These are phyloP conservation scores for Medauroidea extradentata DNA, from an alignment of 1,140 invertebrate species.

Conservation along the genomic window DNA sequence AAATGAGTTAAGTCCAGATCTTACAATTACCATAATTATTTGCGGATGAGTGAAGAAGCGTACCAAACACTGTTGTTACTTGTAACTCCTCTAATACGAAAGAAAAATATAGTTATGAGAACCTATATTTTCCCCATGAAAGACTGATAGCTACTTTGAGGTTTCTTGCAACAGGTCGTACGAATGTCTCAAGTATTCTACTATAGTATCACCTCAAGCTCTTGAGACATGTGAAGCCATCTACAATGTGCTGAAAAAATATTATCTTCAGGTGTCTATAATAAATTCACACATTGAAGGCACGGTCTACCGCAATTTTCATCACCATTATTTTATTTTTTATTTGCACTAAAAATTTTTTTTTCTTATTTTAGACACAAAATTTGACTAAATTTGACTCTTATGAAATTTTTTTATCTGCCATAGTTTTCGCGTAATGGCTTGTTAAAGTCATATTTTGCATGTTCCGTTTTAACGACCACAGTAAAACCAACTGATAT, in stretches of 20 bases:
- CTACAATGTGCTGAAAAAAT: conserved; percentile 21
- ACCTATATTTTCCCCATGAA: conserved; percentile 25
- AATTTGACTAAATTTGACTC: too few relatives aligned
- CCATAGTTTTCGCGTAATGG: too few relatives aligned
- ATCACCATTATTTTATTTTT: too few relatives aligned
- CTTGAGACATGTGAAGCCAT: conserved; percentile 35
- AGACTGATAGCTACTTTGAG: conserved; percentile 27
- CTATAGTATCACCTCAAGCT: conserved; percentile 37
- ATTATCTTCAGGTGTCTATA: neutral
- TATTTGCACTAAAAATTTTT: too few relatives aligned
- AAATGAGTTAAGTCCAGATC: conserved; percentile 26
- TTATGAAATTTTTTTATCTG: too few relatives aligned
- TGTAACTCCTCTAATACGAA: conserved; percentile 31
- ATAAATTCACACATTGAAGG: too few relatives aligned
- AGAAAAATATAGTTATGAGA: conserved; percentile 30
- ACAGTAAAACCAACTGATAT: too few relatives aligned
- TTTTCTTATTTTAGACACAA: too few relatives aligned
- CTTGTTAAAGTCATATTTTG: too few relatives aligned
- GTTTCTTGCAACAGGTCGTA: conserved; percentile 28
- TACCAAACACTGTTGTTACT: conserved; percentile 26
- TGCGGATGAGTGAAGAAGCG: conserved; percentile 16
- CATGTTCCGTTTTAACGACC: too few relatives aligned
- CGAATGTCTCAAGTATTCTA: conserved; percentile 35
- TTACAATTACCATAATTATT: conserved; percentile 27
- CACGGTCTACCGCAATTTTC: too few relatives aligned